phyloP scores from a whole-genome alignment of 2,888 invertebrate genomes.

The Pheosia tremula region DNA sequence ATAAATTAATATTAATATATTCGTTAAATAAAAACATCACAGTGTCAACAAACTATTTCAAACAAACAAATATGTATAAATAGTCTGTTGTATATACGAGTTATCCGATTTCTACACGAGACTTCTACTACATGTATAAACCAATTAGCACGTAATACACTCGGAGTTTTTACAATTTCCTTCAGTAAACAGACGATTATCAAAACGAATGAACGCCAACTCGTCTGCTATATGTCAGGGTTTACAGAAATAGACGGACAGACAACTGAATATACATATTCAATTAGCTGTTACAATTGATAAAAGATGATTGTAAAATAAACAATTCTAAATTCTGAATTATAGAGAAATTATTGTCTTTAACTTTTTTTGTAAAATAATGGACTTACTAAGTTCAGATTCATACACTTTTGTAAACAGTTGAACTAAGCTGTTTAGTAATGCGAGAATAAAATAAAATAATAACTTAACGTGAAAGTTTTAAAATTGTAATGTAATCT shows the following conservation, averaged over 20 bases:
- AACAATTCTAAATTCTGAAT: not conserved
- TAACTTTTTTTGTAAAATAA: no score
- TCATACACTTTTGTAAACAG: no score
- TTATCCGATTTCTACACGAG: not conserved
- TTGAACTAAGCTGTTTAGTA: not conserved
- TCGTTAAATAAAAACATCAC: no score
- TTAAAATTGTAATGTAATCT: no score
- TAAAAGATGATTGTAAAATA: not conserved
- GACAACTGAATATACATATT: not conserved
- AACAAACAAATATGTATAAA: not conserved
- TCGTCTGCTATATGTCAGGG: not conserved
- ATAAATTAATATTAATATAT: no score
- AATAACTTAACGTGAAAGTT: no score
- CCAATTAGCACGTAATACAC: not conserved
- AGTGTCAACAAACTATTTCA: not conserved
- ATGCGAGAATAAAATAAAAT: no score
- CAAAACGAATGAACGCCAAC: not conserved
- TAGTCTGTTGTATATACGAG: not conserved
- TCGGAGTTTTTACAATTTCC: not conserved
- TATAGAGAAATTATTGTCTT: not conserved
- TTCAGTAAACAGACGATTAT: slow-evolving; percentile 1
- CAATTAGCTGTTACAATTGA: not conserved
- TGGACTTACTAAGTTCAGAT: no score
- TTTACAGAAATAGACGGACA: not conserved
- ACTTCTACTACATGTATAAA: not conserved